Evolutionary conservation across 2,888 invertebrate species (phyloP), one percentile per base, ranked within the genome.

Genomic region (Dusona sp.): DNA sequence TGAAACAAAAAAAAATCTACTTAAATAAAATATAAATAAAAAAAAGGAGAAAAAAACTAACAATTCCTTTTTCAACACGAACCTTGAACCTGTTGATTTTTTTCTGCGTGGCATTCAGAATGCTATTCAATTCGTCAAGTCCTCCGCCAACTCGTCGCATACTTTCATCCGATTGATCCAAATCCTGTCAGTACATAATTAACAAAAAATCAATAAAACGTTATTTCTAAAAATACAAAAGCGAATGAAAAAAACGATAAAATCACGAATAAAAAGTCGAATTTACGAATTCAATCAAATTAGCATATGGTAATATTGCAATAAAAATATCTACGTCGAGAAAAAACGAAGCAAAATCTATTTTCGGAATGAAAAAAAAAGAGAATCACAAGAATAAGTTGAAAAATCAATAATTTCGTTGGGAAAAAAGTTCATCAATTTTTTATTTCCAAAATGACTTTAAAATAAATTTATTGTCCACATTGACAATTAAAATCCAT

Each of bases 61-160:
- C 6, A 2, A 36, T 65, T 36, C 36, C 3, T 19, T 33, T 65
- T 67, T 54, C 79, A 29, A 8, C 11, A n/a, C 48, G 70, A 93
- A 97, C 97, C 96, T 97, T 98, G 89, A 99, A 96, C 91, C 96
- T 96, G 95, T 97, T 98, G 85, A 99, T 95, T 94, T 98, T 98
- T 87, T 96, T 97, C 93, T 99, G 98, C 3, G 98, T 98, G 19
- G 96, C 96, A 89, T 96, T 96, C 75, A 98, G 94, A 89, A 98
- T 97, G 64, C 96, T 96, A 92, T 97, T 98, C 61, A 99, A 95
- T 92, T 98, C 97, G 79, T 97, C 96, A 45, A 98, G 95, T 84
- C 98, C 98, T 73, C 96, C 96, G 67, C 96, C 96, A 0, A 97
- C 95, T 85, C 96, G 96, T 88, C 95, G 95, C 68, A 97, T 92